These are phyloP conservation scores for Hypercompe scribonia DNA, from an alignment of 2,888 invertebrate genomes.

Conservation along the genomic window DNA sequence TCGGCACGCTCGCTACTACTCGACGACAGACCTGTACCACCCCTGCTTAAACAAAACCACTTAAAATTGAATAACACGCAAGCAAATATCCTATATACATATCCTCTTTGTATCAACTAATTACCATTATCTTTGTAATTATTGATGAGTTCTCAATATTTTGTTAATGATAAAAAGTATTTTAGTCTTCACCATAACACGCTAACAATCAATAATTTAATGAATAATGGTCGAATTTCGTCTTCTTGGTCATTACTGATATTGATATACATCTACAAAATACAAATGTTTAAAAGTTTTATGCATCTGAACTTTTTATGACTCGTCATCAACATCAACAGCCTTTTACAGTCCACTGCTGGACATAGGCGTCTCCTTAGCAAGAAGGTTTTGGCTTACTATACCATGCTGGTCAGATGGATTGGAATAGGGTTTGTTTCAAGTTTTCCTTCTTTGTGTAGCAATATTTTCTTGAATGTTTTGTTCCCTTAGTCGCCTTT, in stretches of 20 bases:
- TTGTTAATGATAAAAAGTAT: not conserved
- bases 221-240: too few species aligned
- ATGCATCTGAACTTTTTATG: not conserved
- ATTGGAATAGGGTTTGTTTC: too few species aligned
- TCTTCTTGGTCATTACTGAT: too few species aligned
- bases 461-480: too few species aligned
- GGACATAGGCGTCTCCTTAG: too few species aligned
- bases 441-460: too few species aligned
- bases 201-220: not conserved
- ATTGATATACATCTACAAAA: not conserved
- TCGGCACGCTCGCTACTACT: slow-evolving; percentile 80
- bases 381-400: too few species aligned
- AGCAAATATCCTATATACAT: too few species aligned
- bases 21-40: slow-evolving; percentile 60
- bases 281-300: not conserved
- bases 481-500: too few species aligned
- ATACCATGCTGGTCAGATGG: too few species aligned
- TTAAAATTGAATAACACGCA: not conserved
- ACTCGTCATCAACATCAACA: too few species aligned
- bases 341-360: too few species aligned
- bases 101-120: not conserved
- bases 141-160: not conserved
- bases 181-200: not conserved
- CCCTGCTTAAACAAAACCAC: slow-evolving; percentile 43
- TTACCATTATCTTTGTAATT: not conserved